Evolutionary conservation across 2,888 invertebrate genomes (phyloP).

Genomic region (Pristionchus mayeri): DNA sequence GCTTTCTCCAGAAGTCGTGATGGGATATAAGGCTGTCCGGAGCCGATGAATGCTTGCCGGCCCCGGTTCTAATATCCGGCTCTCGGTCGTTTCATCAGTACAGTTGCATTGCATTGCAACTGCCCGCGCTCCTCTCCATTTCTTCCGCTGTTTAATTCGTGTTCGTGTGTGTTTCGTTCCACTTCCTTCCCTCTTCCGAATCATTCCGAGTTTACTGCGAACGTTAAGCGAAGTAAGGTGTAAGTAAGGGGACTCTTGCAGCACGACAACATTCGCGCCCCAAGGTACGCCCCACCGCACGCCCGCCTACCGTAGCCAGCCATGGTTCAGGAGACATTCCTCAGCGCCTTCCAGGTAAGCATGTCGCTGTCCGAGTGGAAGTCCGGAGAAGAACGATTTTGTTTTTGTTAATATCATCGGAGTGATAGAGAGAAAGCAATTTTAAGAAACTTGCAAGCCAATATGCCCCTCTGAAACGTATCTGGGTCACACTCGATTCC

Average conservation of each 20-base stretch:
- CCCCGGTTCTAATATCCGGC: background rate
- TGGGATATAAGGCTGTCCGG: background rate
- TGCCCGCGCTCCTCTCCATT: background rate
- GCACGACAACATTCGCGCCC: background rate
- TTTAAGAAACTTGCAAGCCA: too few species aligned
- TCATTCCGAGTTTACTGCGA: slow-evolving; percentile 2
- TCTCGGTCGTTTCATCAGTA: too few species aligned
- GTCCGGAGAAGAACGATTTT: too few species aligned
- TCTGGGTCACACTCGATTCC: too few species aligned
- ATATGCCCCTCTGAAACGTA: too few species aligned
- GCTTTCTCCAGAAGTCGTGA: background rate
- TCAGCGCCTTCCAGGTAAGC: slow-evolving; percentile 9
- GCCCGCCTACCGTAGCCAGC: background rate
- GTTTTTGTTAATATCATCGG: too few species aligned
- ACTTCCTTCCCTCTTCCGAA: background rate
- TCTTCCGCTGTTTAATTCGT: background rate
- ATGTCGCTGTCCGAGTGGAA: too few species aligned
- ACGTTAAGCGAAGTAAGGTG: background rate
- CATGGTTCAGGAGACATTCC: slow-evolving; percentile 38
- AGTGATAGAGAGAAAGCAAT: too few species aligned
- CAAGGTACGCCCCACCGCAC: background rate
- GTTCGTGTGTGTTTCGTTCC: background rate
- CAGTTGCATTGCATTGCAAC: too few species aligned
- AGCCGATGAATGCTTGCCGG: background rate
- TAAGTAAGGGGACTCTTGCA: background rate